Percentiles rank a stretch among this genome's conserved stretches.
Conservation (phyloP, 1,140 invertebrate species). For the Atta colombica region DNA sequence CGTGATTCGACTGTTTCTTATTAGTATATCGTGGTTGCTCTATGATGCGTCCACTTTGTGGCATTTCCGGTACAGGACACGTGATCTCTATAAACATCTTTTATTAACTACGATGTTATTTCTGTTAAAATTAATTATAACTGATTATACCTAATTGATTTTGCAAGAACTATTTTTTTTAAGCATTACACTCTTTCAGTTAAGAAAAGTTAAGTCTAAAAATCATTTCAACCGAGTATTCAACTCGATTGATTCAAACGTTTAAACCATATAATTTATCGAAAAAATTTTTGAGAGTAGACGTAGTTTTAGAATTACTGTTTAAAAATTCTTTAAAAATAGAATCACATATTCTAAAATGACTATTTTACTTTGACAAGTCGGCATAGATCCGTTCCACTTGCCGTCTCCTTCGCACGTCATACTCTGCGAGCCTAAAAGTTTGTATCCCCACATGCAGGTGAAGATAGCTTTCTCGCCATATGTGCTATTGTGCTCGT, state of each 20-base stretch:
- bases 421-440: slow-evolving; percentile 91
- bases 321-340: neutral
- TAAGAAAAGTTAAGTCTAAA: neutral
- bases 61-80: slow-evolving; percentile 91
- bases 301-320: neutral
- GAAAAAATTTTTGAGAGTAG: too few species aligned
- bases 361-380: slow-evolving; percentile 89
- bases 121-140: too few species aligned
- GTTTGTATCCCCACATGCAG: slow-evolving; percentile 93
- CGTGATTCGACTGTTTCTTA: slow-evolving; percentile 71
- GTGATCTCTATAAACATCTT: slow-evolving; percentile 89
- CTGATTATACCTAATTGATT: neutral
- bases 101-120: neutral
- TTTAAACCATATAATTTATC: neutral
- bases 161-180: neutral
- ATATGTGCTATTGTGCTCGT: slow-evolving; percentile 89
- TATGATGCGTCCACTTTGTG: slow-evolving; percentile 91
- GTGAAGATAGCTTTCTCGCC: slow-evolving; percentile 92
- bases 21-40: slow-evolving; percentile 87
- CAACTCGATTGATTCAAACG: neutral
- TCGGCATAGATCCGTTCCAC: slow-evolving; percentile 92
- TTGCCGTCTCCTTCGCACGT: slow-evolving; percentile 92
- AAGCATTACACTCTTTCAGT: neutral
- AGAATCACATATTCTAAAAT: neutral
- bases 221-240: neutral